Base-by-base conservation (phyloP, 1,140 invertebrate genomes). In the Uloborus diversus region DNA sequence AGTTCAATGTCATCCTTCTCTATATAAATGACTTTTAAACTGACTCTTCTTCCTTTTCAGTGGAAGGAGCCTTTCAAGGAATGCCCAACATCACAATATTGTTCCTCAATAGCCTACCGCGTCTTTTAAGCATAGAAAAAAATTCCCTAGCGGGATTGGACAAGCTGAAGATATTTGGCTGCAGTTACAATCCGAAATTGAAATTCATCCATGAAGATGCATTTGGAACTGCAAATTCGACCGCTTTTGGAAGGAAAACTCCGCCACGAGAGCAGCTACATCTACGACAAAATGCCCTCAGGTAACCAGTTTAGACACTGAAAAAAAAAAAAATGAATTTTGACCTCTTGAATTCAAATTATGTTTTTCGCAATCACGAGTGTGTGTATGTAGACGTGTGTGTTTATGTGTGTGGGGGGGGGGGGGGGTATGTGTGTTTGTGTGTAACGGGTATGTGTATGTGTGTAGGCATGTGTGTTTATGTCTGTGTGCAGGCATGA, bases 131-230 rank as follows among this genome's bases (percentile, higher is more conserved):
- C 11, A 65, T 76, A 0, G 71, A 76, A 11, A 76, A 76, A 23
- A 49, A 64, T 14, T 37, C 71, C 25, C 25, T 76, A 2, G 27
- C 32, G 3, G 61, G 61, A 2, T n/a, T 76, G 11, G 14, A n/a
- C 2, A 4, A n/a, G 4, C 47, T 76, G 4, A 76, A 76, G 33
- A 23, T 33, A 4, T 53, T 76, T 25, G 64, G 33, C 2, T 76
- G 71, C 47, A 76, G 71, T 25, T 76, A 33, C 32, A 76, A 76
- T 27, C 71, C 71, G 1, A 76, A 76, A 3, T 28, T 76, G n/a
- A 13, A 33, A 1, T 76, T 51, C 17, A 17, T 76, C 7, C 59
- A 76, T 35, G 28, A 51, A 27, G 71, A 53, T 7, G 61, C 47
- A 0, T 76, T 76, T 27, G 71, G 71, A 3, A 65, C 47, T n/a